Percentiles rank a stretch among this genome's conserved stretches.
Evolutionary conservation across 1,140 invertebrate species (phyloP).

Genomic region (Leptinotarsa undecemlineata): DNA sequence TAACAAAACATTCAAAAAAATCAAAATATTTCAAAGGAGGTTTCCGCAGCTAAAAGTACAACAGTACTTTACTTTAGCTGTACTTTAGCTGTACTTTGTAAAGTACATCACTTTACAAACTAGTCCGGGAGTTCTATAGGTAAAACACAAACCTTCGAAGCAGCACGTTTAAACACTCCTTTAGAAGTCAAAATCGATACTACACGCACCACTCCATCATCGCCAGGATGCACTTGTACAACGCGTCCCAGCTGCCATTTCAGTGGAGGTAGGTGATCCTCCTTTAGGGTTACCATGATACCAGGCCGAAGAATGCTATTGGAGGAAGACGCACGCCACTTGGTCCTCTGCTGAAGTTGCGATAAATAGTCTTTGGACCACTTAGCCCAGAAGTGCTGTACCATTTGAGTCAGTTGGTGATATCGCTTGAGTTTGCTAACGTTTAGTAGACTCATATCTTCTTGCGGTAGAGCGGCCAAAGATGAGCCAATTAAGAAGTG

Average conservation of each 20-base stretch:
- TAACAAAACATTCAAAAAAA: conserved; percentile 10
- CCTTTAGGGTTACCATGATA: conserved; percentile 9
- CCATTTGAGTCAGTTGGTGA: conserved; percentile 15
- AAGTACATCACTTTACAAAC: neutral
- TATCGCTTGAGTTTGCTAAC: neutral
- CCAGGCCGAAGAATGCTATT: neutral
- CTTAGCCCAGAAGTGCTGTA: conserved; percentile 31
- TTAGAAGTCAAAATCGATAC: conserved; percentile 47
- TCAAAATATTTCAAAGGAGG: neutral
- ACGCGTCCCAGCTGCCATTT: conserved; percentile 50
- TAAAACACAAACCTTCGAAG: conserved; percentile 27
- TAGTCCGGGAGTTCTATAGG: conserved; percentile 13
- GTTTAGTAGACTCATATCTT: neutral
- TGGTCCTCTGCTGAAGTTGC: conserved; percentile 26
- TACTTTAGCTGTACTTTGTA: no score
- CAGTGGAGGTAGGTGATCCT: conserved; percentile 38
- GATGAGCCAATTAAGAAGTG: conserved; percentile 46
- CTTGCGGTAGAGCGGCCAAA: conserved; percentile 27
- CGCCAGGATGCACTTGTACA: conserved; percentile 46
- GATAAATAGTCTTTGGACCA: conserved; percentile 38
- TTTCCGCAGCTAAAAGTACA: no score
- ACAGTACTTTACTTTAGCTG: no score
- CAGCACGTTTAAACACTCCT: conserved; percentile 28
- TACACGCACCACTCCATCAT: conserved; percentile 48
- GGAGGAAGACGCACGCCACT: conserved; percentile 22